Evolutionary conservation across 2,888 invertebrate species (phyloP).

Genomic region (Spialia ferax): DNA sequence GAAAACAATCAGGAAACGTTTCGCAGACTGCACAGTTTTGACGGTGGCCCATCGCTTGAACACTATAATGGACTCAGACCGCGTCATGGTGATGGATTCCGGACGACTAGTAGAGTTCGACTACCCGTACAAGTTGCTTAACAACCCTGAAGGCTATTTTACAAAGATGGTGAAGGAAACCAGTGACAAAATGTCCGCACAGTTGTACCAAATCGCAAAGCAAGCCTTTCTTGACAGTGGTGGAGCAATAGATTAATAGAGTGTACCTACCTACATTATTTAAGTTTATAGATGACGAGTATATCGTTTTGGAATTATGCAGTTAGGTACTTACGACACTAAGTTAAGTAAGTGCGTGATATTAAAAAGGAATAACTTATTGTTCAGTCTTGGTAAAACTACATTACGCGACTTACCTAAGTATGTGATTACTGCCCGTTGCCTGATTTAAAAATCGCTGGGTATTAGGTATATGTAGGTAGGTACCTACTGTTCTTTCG

Average conservation of each 20-base stretch:
- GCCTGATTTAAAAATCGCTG: too few species aligned
- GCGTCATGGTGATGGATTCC: slow-evolving; percentile 94
- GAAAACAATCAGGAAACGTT: slow-evolving; percentile 92
- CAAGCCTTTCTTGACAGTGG: slow-evolving; percentile 74
- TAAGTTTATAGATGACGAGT: slow-evolving; percentile 44
- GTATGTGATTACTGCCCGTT: too few species aligned
- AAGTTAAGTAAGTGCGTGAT: neutral
- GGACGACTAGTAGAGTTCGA: slow-evolving; percentile 92
- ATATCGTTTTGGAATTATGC: slow-evolving; percentile 50
- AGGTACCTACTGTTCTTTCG: neutral
- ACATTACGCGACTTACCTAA: neutral
- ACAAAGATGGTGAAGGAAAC: slow-evolving; percentile 91
- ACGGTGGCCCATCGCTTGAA: slow-evolving; percentile 97
- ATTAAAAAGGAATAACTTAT: neutral
- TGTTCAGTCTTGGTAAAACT: neutral
- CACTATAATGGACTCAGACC: slow-evolving; percentile 97
- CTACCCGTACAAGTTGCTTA: slow-evolving; percentile 89
- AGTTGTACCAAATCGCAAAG: slow-evolving; percentile 76
- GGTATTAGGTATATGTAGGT: too few species aligned
- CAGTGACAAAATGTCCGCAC: slow-evolving; percentile 84
- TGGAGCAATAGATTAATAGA: slow-evolving; percentile 65
- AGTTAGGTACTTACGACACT: slow-evolving; percentile 49
- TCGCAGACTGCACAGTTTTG: slow-evolving; percentile 93
- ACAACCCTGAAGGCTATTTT: slow-evolving; percentile 87
- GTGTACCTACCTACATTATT: slow-evolving; percentile 36